Percentiles rank a stretch among this genome's conserved stretches.
These are phyloP conservation scores for Poecilia picta DNA, from an alignment of 2,797 vertebrate genomes.

Conservation along the genomic window DNA sequence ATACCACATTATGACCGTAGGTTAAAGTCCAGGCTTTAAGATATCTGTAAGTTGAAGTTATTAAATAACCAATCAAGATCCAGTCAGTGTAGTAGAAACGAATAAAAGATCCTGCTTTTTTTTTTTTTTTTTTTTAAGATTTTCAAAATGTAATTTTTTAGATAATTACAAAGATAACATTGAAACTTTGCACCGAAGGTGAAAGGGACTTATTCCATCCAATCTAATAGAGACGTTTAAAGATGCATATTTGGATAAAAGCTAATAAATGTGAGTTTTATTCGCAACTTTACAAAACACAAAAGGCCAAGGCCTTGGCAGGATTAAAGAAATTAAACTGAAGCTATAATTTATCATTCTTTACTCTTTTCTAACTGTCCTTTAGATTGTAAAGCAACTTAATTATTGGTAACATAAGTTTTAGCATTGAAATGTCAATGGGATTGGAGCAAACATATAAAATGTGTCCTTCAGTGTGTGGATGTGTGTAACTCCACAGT, in stretches of 20 bases:
- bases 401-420: background rate
- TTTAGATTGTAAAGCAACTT: background rate
- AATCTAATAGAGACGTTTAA: background rate
- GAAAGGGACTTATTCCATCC: background rate
- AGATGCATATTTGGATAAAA: background rate
- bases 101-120: background rate
- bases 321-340: background rate
- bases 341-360: background rate
- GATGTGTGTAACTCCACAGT: background rate
- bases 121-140: background rate
- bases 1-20: background rate
- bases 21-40: background rate
- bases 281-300: background rate
- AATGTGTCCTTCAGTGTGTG: background rate
- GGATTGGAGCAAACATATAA: background rate
- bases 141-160: background rate
- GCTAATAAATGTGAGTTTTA: background rate
- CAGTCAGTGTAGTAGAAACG: background rate
- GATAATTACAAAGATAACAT: background rate
- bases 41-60: background rate
- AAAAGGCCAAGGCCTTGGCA: background rate
- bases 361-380: background rate
- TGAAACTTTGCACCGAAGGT: background rate
- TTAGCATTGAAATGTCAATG: background rate
- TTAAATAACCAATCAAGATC: background rate